These are phyloP conservation scores for Ornithoptera priamus DNA, from an alignment of 2,888 invertebrate genomes.

Conservation along the genomic window DNA sequence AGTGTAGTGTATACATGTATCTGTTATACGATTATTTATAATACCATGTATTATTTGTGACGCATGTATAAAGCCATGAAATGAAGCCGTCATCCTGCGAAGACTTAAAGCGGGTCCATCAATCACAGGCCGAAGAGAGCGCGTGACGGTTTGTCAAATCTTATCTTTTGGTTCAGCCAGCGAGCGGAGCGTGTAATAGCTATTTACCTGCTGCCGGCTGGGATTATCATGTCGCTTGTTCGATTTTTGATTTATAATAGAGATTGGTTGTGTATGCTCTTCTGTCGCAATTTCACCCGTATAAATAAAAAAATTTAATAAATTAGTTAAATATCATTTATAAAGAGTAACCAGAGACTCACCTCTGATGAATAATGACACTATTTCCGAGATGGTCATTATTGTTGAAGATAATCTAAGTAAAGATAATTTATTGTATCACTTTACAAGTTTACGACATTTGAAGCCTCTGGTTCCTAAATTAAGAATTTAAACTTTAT, in stretches of 20 bases:
- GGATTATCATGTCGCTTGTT: conserved; percentile 63
- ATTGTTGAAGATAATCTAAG: too few relatives aligned
- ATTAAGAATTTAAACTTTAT: too few relatives aligned
- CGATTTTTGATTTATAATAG: conserved; percentile 55
- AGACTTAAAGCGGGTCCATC: conserved; percentile 57
- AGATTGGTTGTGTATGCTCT: conserved; percentile 57
- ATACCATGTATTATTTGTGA: conserved; percentile 14
- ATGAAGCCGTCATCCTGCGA: conserved; percentile 60
- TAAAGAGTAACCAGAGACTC: too few relatives aligned
- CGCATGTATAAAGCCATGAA: conserved; percentile 40
- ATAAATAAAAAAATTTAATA: neutral
- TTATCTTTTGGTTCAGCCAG: conserved; percentile 62
- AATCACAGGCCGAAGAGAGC: conserved; percentile 58
- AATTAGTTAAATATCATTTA: too few relatives aligned
- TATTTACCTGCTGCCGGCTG: conserved; percentile 70
- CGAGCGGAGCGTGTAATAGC: conserved; percentile 75
- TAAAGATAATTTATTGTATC: too few relatives aligned
- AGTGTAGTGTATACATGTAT: neutral
- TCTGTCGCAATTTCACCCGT: conserved; percentile 32
- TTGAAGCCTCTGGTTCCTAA: too few relatives aligned
- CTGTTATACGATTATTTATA: neutral
- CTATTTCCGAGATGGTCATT: too few relatives aligned
- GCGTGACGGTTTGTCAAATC: conserved; percentile 57
- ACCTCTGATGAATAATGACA: too few relatives aligned
- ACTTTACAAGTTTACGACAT: too few relatives aligned